Evolutionary conservation across 2,888 invertebrate genomes (phyloP), one percentile per base, ranked within the genome.

Genomic region (Phaonia tiefii): DNA sequence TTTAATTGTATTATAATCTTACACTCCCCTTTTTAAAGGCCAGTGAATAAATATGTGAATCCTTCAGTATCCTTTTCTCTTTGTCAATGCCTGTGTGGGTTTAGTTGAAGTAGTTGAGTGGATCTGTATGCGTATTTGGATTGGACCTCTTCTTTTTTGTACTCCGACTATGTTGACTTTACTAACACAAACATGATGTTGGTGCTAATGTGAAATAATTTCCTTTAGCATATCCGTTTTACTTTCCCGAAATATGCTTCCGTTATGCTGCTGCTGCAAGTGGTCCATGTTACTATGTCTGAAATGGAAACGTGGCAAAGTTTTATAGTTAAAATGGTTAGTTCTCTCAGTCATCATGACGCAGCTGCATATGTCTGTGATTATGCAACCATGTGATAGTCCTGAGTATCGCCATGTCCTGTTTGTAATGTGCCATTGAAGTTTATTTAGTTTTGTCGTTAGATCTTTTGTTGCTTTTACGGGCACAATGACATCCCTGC

Each of bases 191-290:
- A 75, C 74, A 78, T 70, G 74, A 71, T 71, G 84, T 78, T 80
- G 79, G 60, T 79, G 77, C 79, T 83, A 79, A 79, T 84, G 79
- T 79, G 71, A 77, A 83, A 81, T 84, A 83, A 84, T 82, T 84
- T 83, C 82, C 83, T 81, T 75, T 75, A 75, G 81, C 78, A 84
- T 75, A 79, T 80, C 76, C 81, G 79, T 70, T 70, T 73, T 63
- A 73, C 42, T 80, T 76, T 74, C 15, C 26, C 70, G 71, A 71
- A 77, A 74, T 73, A 75, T 72, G 80, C 69, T 83, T 77, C 77
- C 76, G 75, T 69, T 72, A 71, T 70, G 51, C 22, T 49, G 37
- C 20, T 22, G 8, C 56, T 17, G 13, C 3, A 46, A 13, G 46
- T 46, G 65, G 7, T 74, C 42, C 25, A 3, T 56, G 4, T 42